phyloP scores from a whole-genome alignment of 2,113 vertebrate genomes.

The Saguinus midas region DNA sequence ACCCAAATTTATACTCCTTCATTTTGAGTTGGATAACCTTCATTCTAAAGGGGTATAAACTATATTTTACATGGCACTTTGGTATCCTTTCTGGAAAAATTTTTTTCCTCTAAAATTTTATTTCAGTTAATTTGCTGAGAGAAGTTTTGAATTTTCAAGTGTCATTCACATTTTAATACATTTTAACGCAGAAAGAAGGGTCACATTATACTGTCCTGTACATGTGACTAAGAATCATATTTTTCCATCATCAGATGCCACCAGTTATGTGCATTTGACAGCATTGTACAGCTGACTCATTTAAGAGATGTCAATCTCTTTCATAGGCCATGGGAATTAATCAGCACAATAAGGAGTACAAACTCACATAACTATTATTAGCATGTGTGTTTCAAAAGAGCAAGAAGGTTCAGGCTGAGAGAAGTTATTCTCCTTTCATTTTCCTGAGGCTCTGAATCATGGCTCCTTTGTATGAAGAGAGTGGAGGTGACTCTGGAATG shows the following conservation, averaged over 20 bases:
- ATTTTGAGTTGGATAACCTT: neutral
- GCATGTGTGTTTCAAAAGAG: conserved; percentile 42
- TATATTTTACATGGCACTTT: conserved; percentile 2
- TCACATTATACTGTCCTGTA: neutral
- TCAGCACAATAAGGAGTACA: conserved; percentile 42
- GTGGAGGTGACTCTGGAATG: conserved; percentile 65
- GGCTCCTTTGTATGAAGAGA: conserved; percentile 47
- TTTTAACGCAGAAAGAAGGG: neutral
- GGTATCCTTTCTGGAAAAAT: neutral
- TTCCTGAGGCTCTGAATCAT: conserved; percentile 77
- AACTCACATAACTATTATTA: conserved; percentile 52
- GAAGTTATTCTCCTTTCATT: conserved; percentile 31
- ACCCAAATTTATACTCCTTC: neutral
- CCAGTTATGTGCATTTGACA: conserved; percentile 23
- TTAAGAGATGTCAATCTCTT: conserved; percentile 4
- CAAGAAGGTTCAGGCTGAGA: neutral
- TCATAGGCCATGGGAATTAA: conserved; percentile 36
- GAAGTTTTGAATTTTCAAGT: conserved; percentile 24
- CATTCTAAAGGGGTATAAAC: neutral
- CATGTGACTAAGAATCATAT: neutral
- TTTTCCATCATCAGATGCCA: neutral
- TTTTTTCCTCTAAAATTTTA: neutral
- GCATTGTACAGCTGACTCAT: neutral
- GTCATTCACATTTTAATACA: neutral
- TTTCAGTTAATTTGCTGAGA: conserved; percentile 44